Evolutionary conservation across 2,113 vertebrate genomes (phyloP).

Genomic region (Nansenia antarctica): DNA sequence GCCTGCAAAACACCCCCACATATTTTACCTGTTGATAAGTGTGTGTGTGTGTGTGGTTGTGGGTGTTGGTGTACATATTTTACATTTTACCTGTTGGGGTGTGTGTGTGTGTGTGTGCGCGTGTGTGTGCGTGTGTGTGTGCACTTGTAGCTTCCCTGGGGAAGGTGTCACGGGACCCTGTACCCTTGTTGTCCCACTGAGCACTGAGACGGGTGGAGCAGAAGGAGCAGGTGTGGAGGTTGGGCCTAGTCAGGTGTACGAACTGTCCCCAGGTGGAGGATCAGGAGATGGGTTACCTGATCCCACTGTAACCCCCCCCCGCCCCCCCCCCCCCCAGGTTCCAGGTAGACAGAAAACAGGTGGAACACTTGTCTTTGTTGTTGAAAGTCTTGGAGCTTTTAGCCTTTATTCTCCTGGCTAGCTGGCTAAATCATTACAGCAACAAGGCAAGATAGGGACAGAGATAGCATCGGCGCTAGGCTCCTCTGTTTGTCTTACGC

Average conservation of each 20-base stretch:
- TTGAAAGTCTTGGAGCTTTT: not conserved
- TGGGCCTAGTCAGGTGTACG: no score
- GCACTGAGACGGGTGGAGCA: no score
- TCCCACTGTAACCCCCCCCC: no score
- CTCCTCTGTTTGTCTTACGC: slow-evolving; percentile 13
- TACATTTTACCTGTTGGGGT: not conserved
- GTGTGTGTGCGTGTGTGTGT: no score
- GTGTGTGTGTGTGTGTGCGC: not conserved
- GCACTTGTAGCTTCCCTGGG: not conserved
- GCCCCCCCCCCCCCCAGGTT: no score
- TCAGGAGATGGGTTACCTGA: no score
- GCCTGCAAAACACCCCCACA: slow-evolving; percentile 3
- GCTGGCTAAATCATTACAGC: not conserved
- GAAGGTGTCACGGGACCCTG: not conserved
- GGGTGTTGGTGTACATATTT: not conserved
- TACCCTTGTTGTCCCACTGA: no score
- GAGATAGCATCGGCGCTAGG: not conserved
- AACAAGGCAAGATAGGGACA: not conserved
- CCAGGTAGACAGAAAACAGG: not conserved
- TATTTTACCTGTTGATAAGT: slow-evolving; percentile 18
- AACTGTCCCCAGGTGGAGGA: no score
- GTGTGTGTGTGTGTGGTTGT: slow-evolving; percentile 2
- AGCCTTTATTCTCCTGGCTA: not conserved
- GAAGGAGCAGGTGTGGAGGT: no score
- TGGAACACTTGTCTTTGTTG: not conserved